Evolutionary conservation across 2,113 vertebrate species (phyloP).

Genomic region (Symphodus melops): DNA sequence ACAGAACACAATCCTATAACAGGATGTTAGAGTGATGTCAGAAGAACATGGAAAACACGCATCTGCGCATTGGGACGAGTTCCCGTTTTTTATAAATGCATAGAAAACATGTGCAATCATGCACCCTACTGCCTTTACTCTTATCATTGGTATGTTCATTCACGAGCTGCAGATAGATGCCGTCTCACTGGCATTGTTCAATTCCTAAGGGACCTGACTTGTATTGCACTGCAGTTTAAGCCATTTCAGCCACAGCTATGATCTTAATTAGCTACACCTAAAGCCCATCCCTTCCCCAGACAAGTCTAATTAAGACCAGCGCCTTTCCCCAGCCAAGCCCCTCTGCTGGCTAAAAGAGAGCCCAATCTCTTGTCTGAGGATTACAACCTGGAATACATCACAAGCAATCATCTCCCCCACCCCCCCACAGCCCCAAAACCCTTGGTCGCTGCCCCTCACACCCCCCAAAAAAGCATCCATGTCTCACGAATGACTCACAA

Average conservation of each 20-base stretch:
- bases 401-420: slow-evolving; percentile 79
- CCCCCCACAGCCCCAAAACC: slow-evolving; percentile 58
- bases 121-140: background rate
- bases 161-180: slow-evolving; percentile 55
- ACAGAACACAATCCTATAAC: background rate
- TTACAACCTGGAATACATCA: slow-evolving; percentile 86
- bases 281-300: slow-evolving; percentile 81
- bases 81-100: slow-evolving; percentile 33
- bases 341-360: slow-evolving; percentile 74
- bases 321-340: slow-evolving; percentile 77
- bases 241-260: slow-evolving; percentile 83
- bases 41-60: background rate
- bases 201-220: slow-evolving; percentile 77
- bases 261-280: slow-evolving; percentile 87
- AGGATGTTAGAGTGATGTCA: too few relatives aligned
- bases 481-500: slow-evolving; percentile 75
- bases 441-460: slow-evolving; percentile 28
- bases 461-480: slow-evolving; percentile 24
- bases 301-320: slow-evolving; percentile 84
- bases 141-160: slow-evolving; percentile 60
- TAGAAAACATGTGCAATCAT: slow-evolving; percentile 36
- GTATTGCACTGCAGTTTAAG: slow-evolving; percentile 81
- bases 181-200: slow-evolving; percentile 58
- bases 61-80: background rate
- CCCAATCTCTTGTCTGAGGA: slow-evolving; percentile 82